Percentiles rank a stretch among this genome's conserved stretches.
These are phyloP conservation scores for Paradisaea rubra DNA, from an alignment of 2,113 vertebrate species.

Conservation along the genomic window DNA sequence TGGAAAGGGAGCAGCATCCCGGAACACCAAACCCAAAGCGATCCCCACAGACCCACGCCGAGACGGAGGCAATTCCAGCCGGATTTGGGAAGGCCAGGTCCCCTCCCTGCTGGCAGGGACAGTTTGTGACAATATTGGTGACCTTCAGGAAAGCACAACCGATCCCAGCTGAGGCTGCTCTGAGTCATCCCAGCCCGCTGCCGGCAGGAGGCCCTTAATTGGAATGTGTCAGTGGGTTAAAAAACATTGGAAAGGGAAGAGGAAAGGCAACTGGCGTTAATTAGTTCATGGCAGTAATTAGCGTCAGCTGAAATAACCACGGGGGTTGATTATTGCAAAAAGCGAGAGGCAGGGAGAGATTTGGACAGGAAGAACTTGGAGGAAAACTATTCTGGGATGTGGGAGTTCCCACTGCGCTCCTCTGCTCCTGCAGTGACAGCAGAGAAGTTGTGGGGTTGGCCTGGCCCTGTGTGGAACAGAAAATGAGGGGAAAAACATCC, in stretches of 20 bases:
- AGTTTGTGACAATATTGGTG: not conserved
- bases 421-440: accelerated
- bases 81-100: not conserved
- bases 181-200: not conserved
- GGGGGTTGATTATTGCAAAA: not conserved
- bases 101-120: not conserved
- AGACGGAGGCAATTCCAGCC: not conserved
- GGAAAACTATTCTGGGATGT: not conserved
- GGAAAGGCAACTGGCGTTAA: not conserved
- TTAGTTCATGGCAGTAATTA: slow-evolving; percentile 42
- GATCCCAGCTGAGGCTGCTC: not conserved
- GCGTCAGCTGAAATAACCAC: slow-evolving; percentile 6
- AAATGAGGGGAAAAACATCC: accelerated
- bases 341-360: not conserved
- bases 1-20: accelerated
- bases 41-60: accelerated
- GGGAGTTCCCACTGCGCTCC: not conserved
- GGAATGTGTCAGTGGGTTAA: not conserved
- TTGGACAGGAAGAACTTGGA: not conserved
- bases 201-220: slow-evolving; percentile 15
- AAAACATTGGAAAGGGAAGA: not conserved
- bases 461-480: accelerated
- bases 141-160: not conserved
- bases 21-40: not conserved
- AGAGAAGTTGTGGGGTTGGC: not conserved